Base-by-base conservation (phyloP, 2,113 vertebrate species). In the Tinamus guttatus region DNA sequence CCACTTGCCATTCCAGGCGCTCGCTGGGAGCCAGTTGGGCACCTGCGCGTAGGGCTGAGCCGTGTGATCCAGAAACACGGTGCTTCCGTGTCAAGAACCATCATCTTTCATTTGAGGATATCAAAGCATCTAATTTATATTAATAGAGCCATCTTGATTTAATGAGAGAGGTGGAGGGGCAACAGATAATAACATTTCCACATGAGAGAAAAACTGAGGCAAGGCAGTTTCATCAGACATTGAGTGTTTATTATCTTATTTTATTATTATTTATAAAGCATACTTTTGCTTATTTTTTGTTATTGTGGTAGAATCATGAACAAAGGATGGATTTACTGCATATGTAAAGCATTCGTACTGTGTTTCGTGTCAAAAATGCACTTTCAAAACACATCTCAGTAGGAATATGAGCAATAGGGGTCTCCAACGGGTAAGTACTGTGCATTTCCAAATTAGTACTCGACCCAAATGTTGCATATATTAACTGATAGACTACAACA, bases 351-450 rank as follows among this genome's bases (percentile, higher is more conserved):
- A 69, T 59, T 85, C 54, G 71, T 56, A 30, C 27, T 52, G 79
- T 62, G 85, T 51, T 86, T 69, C 92, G 81, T 90, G 95, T 75
- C 95, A 97, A 85, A 91, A 97, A 69, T 27, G 81, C 74, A 41
- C 88, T 94, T 95, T 58, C 36, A 65, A 45, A 95, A 93, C 51
- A 32, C 8, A 52, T 52, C 92, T 80, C 59, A 18, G 63, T 69
- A 69, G 77, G 74, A 81, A 38, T 41, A 73, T 59, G 87, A 81
- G 95, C 85, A 94, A 82, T 70, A 49, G 49, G 38, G 62, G 32
- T 8, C 92, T 82, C 43, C 62, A 90, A 34, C 70, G 68, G n/a
- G 40, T 27, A 67, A 89, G 38, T 18, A 38, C 52, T 43, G 41
- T 40, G 54, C 28, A 12, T 90, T 90, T 94, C 58, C 65, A 83